Conservation (phyloP, 2,797 vertebrate genomes). For the Rallus crepitans region DNA sequence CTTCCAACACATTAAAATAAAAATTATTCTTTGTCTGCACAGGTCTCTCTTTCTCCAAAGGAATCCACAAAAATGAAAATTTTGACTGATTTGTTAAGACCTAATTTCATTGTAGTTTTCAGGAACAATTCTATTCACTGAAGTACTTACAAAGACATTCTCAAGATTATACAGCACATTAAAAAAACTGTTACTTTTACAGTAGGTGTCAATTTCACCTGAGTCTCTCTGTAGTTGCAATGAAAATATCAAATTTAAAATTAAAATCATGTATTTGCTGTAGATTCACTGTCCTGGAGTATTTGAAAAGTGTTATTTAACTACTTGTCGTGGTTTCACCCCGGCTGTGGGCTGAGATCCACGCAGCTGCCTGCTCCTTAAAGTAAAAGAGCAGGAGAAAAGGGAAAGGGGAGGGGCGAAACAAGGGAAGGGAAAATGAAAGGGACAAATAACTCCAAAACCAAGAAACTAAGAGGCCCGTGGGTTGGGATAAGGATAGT, state of each 20-base stretch:
- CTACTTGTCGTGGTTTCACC: no score
- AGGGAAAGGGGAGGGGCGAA: no score
- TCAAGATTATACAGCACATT: background rate
- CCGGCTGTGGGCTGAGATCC: no score
- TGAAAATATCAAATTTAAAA: background rate
- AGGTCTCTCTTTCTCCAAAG: background rate
- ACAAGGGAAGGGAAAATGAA: no score
- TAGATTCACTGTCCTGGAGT: background rate
- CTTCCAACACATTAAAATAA: background rate
- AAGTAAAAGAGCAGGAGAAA: no score
- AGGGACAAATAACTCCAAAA: no score
- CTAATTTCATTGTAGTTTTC: background rate
- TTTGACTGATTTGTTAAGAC: background rate
- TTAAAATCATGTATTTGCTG: rapidly evolving
- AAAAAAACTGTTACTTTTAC: background rate
- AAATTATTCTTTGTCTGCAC: background rate
- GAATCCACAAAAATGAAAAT: background rate
- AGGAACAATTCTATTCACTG: background rate
- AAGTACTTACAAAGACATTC: background rate
- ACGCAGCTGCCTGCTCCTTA: no score
- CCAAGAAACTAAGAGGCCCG: no score
- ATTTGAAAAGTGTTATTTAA: background rate
- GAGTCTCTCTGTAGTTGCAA: background rate
- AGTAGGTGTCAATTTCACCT: background rate
- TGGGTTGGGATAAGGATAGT: no score